Evolutionary conservation across 92 coral and sea anemone species (phyloP), one percentile per base, ranked within the genome.

Genomic region (Diadumene lineata): DNA sequence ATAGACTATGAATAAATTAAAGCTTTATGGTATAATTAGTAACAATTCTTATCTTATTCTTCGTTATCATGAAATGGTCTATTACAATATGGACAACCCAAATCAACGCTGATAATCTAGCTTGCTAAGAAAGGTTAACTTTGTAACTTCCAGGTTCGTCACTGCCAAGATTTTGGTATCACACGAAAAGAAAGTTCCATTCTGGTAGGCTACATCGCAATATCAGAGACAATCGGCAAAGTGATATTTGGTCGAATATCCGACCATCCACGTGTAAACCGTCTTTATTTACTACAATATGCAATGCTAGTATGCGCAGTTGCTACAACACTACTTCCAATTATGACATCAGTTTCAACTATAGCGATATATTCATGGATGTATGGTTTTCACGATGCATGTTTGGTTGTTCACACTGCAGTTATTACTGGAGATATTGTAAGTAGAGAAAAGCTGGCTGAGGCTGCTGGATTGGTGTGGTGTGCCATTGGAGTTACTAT

Each of bases 171-270:
- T 32, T 81, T 90, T 34, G 71, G 72, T 69, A 90, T 90, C 55
- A 66, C 70, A 46, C 84, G 74, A 61, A 68, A 58, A 3, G 69
- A 84, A 6, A 82, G 85, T 24, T 89, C 88, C 0, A 82, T 90
- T 0, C 75, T 90, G 0, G 96, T 90, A 7, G 92, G 96, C 17
- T 83, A 77, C 71, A 81, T 90, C 46, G 96, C 96, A 28, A 57
- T 90, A 56, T 90, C 97, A 17, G 85, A 84, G 70, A 87, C 97
- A 28, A 57, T 89, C 3, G 94, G 94, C 0, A 89, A 89, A 72
- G 73, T 89, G 28, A 53, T 89, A 22, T 79, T 75, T 70, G 94
- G 94, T 28, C 86, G 91, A 24, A 48, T 89, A 0, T 85, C 94
- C 13, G 94, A 89, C 50, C 86, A 86, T 55, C 92, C 92, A 28